Base-by-base conservation (phyloP, 2,113 vertebrate species). In the Cairina moschata region DNA sequence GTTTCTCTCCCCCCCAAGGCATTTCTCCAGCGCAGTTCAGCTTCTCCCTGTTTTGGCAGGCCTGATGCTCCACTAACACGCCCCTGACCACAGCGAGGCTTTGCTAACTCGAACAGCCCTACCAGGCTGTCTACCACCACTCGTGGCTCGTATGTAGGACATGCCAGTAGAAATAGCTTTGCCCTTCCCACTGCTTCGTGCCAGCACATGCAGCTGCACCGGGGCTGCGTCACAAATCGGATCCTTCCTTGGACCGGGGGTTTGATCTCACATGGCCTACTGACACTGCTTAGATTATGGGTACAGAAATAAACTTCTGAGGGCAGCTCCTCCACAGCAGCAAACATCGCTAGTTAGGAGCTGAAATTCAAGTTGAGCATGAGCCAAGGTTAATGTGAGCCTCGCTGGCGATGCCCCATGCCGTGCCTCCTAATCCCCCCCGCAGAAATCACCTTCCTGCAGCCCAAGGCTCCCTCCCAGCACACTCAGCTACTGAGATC, bases 401-500 rank as follows among this genome's bases (percentile, higher is more conserved):
- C 73, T 40, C 50, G 46, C 23, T 46, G 23, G 58, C 28, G 26
- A 36, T 22, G 14, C 66, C 34, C 25, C 28, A 32, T 18, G 4
- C 34, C 6, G 9, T 0, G n/a, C 40, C 32, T 13, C 63, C 75
- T 20, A 40, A 93, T 25, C 9, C 66, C 77, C 28, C 8, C 0
- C 0, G 0, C 38, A 42, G 38, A 13, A 83, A 28, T 6, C 52
- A 7, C 66, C 29, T 40, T 54, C 83, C 71, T 20, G 31, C 73
- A 44, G 69, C 44, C 40, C 28, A 46, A 42, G 46, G 29, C 36
- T 58, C 40, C 34, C 63, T 17, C n/a, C 12, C 29, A 31, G 9
- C 46, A 46, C 55, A 1, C 26, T 0, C 11, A 80, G 34, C 1
- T 46, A 22, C 67, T 5, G 6, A 0, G 4, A 60, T 5, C 17